Base-by-base conservation (phyloP, 2,888 invertebrate species). In the Incurvaria masculella region DNA sequence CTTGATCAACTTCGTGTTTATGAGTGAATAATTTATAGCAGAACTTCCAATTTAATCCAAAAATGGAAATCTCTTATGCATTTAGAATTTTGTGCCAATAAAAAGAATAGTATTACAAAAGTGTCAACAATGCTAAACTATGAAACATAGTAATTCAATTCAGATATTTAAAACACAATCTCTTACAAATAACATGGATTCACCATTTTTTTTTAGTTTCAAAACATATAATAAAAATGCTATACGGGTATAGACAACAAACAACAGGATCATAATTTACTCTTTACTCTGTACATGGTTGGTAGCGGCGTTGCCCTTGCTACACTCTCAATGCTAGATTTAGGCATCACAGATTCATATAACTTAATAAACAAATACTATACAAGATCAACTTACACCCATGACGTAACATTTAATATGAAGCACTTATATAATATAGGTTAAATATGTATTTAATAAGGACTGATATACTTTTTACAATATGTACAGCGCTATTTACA, bases 191-290 rank as follows among this genome's bases (percentile, higher is more conserved):
- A 33, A 33, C 33, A 33, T n/a, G 14, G 33, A 33, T 33, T 33
- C 33, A 23, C n/a, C n/a, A 23, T 5, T 33, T 33, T n/a, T n/a
- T 4, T 33, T 14, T 14, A 14, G 11, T n/a, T 33, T n/a, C 11
- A 33, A n/a, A 33, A 33, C 33, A 14, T 33, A 33, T 33, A 33
- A 14, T 61, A 56, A 62, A 49, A 51, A 61, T 59, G 59, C 59
- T 61, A 57, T 57, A 55, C 57, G 59, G 57, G 54, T 62, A 63
- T 61, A 65, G 51, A 62, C 60, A 68, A 67, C 63, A 64, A 60
- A 59, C 59, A 65, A 66, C 65, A 63, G 59, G 57, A 56, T 55
- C 53, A 56, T 56, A 21, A 21, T 43, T 11, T 6, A 21, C 4
- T 43, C 4, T 17, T 42, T 6, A 23, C 23, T 23, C 23, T 23